Percentiles rank a stretch among this genome's conserved stretches.
Conservation (phyloP, 2,888 invertebrate genomes). For the Arge pagana region DNA sequence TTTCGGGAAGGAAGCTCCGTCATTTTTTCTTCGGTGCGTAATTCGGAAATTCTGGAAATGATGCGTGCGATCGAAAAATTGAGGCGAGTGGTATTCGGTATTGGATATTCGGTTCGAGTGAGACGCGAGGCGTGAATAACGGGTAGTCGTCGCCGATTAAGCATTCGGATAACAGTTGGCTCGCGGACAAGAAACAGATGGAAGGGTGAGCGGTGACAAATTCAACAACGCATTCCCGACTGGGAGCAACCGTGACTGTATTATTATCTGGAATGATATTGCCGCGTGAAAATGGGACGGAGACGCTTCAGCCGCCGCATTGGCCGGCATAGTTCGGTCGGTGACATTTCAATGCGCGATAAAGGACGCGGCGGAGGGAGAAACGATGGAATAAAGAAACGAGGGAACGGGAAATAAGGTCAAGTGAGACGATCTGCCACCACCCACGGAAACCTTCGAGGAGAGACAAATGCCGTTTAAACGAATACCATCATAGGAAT, state of each 20-base stretch:
- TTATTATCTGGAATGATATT: slow-evolving; percentile 14
- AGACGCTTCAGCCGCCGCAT: slow-evolving; percentile 11
- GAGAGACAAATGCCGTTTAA: slow-evolving; percentile 16
- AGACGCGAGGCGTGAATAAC: no score
- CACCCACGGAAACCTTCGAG: slow-evolving; percentile 14
- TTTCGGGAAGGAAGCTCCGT: no score
- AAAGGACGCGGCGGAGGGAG: slow-evolving; percentile 4
- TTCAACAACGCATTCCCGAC: slow-evolving; percentile 8
- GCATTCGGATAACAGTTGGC: slow-evolving; percentile 7
- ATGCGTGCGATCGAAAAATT: no score
- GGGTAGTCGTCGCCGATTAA: not conserved
- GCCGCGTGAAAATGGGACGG: no score
- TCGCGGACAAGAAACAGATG: slow-evolving; percentile 14
- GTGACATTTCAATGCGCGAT: slow-evolving; percentile 45
- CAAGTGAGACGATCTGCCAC: slow-evolving; percentile 18
- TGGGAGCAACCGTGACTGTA: not conserved
- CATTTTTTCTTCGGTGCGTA: no score
- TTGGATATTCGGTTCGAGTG: no score
- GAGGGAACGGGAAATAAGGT: slow-evolving; percentile 37
- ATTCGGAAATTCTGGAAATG: no score
- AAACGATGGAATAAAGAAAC: not conserved
- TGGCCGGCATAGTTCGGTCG: slow-evolving; percentile 35
- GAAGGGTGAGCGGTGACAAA: slow-evolving; percentile 1
- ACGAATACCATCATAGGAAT: slow-evolving; percentile 7
- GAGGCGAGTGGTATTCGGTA: no score